A percentile compares a stretch with the other conserved stretches of the same genome.
These are phyloP conservation scores for Littorina saxatilis DNA, from an alignment of 1,140 invertebrate genomes.

Conservation along the genomic window DNA sequence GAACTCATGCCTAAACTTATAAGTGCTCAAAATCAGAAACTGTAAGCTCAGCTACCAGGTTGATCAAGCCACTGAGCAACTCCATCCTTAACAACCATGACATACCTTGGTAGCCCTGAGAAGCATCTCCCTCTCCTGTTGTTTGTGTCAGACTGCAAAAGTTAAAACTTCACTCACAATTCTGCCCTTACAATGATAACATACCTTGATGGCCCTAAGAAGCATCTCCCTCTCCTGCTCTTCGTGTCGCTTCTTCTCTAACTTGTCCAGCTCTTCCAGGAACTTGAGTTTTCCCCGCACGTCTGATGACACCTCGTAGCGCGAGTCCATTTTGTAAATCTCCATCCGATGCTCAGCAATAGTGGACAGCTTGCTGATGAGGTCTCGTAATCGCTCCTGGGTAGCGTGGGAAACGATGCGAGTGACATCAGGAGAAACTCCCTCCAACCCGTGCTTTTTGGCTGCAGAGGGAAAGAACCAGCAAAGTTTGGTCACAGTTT, in stretches of 20 bases:
- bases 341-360: slow-evolving; percentile 97
- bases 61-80: no score
- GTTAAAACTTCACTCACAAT: no score
- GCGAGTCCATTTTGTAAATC: slow-evolving; percentile 87
- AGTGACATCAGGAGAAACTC: slow-evolving; percentile 91
- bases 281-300: slow-evolving; percentile 95
- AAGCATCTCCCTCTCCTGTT: slow-evolving; percentile 94
- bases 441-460: slow-evolving; percentile 88
- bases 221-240: slow-evolving; percentile 96
- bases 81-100: no score
- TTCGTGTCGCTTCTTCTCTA: slow-evolving; percentile 95
- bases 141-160: no score
- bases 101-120: slow-evolving; percentile 92
- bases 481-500: no score
- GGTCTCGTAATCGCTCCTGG: slow-evolving; percentile 93
- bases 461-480: slow-evolving; percentile 78
- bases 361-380: slow-evolving; percentile 94
- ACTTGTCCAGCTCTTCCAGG: slow-evolving; percentile 94
- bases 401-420: slow-evolving; percentile 95
- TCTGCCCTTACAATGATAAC: no score
- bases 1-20: no score
- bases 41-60: no score
- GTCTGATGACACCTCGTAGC: slow-evolving; percentile 94
- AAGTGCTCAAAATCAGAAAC: no score
- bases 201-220: slow-evolving; percentile 92